Conservation (phyloP, 2,888 invertebrate genomes). For the Craniophora ligustri region DNA sequence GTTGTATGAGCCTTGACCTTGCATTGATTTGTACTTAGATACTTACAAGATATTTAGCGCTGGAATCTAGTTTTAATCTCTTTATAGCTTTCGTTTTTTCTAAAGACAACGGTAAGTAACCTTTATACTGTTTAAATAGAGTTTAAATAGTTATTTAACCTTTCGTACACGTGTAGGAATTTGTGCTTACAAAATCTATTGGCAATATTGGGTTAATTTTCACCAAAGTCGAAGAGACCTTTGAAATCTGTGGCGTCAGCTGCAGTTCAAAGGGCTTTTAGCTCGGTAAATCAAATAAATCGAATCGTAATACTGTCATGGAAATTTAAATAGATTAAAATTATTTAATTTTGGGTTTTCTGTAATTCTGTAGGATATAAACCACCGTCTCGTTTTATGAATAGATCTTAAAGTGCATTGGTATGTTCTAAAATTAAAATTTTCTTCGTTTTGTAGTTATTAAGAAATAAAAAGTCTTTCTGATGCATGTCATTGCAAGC, state of each 20-base stretch:
- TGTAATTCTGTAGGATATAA: too few species aligned
- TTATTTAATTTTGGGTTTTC: too few species aligned
- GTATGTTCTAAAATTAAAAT: too few species aligned
- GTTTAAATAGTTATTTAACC: not conserved
- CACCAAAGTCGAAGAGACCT: constrained; percentile 56
- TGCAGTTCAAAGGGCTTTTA: constrained; percentile 64
- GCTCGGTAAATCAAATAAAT: constrained; percentile 64
- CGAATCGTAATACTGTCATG: constrained; percentile 39
- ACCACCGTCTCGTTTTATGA: too few species aligned
- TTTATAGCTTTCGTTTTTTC: constrained; percentile 7
- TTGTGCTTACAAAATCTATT: constrained; percentile 41
- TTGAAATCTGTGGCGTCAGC: constrained; percentile 53
- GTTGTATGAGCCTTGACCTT: not conserved
- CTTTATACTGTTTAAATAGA: constrained; percentile 3
- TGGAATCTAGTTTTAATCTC: constrained; percentile 3
- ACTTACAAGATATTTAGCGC: not conserved
- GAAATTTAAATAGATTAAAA: constrained; percentile 51
- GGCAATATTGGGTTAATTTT: constrained; percentile 61
- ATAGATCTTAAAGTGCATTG: too few species aligned
- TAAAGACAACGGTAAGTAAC: constrained; percentile 10
- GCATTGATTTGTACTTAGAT: not conserved
- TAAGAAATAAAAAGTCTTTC: constrained; percentile 21
- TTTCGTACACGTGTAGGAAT: constrained; percentile 20
- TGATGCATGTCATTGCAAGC: constrained; percentile 6
- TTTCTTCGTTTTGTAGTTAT: too few species aligned